phyloP scores from a whole-genome alignment of 2,797 vertebrate genomes.

The Holocentrus rufus region DNA sequence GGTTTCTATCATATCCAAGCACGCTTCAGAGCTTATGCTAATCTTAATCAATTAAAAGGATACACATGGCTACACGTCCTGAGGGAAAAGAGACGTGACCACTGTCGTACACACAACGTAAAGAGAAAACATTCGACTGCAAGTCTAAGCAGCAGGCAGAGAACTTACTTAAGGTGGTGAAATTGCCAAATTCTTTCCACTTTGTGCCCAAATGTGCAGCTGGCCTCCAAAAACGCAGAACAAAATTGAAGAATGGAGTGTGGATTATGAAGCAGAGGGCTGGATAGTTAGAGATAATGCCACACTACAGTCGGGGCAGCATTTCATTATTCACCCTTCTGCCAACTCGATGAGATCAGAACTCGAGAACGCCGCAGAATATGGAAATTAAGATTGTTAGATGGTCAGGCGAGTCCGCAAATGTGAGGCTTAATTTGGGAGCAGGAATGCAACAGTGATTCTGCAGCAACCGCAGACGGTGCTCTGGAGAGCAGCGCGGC shows the following conservation, averaged over 20 bases:
- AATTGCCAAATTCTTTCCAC: conserved; percentile 62
- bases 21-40: conserved; percentile 11
- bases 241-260: conserved; percentile 61
- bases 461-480: conserved; percentile 61
- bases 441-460: conserved; percentile 64
- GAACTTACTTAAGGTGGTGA: conserved; percentile 45
- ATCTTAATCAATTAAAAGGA: conserved; percentile 34
- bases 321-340: conserved; percentile 57
- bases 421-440: conserved; percentile 75
- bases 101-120: conserved; percentile 9
- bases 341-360: conserved; percentile 75
- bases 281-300: conserved; percentile 56
- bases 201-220: conserved; percentile 56
- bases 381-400: conserved; percentile 75
- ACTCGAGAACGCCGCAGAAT: conserved; percentile 66
- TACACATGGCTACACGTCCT: background rate
- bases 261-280: conserved; percentile 49
- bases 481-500: conserved; percentile 47
- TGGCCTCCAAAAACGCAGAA: conserved; percentile 50
- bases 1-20: conserved; percentile 12
- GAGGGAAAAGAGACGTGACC: conserved; percentile 23
- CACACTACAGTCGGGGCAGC: conserved; percentile 57
- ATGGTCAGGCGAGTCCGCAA: conserved; percentile 67
- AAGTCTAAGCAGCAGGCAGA: conserved; percentile 41
- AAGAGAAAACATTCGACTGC: conserved; percentile 31